Evolutionary conservation across 2,888 invertebrate species (phyloP).

Genomic region (Selenia dentaria): DNA sequence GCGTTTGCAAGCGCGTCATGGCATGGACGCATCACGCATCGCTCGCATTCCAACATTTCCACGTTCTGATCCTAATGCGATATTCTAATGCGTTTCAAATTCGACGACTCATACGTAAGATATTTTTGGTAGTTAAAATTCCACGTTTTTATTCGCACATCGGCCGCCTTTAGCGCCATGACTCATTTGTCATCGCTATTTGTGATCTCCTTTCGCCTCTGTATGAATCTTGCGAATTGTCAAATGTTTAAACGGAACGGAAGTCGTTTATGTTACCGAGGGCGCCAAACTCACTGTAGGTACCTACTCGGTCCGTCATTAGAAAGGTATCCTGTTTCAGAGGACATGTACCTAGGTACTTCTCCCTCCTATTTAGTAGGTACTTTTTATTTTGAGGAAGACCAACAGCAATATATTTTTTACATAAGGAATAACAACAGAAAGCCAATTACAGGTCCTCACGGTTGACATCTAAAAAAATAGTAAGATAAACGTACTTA

Average conservation of each 20-base stretch:
- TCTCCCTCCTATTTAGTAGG: too few species aligned
- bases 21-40: slow-evolving; percentile 2
- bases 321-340: too few species aligned
- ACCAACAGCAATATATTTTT: too few species aligned
- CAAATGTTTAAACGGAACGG: neutral
- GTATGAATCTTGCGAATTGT: neutral
- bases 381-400: too few species aligned
- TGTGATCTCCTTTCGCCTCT: neutral
- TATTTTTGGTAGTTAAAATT: slow-evolving; percentile 46
- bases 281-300: too few species aligned
- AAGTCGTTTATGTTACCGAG: neutral
- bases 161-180: slow-evolving; percentile 31
- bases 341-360: too few species aligned
- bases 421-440: too few species aligned
- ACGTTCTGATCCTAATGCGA: slow-evolving; percentile 1
- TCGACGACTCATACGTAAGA: slow-evolving; percentile 40
- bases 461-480: too few species aligned
- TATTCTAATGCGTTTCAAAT: slow-evolving; percentile 36
- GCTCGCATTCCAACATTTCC: slow-evolving; percentile 17
- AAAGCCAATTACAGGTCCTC: too few species aligned
- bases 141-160: slow-evolving; percentile 42
- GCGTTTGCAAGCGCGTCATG: neutral
- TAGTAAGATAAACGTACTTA: too few species aligned
- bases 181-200: slow-evolving; percentile 33
- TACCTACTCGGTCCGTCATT: too few species aligned